A percentile compares a stretch with the other conserved stretches of the same genome.
phyloP scores from a whole-genome alignment of 2,797 vertebrate genomes.

The Sitta carolinensis region DNA sequence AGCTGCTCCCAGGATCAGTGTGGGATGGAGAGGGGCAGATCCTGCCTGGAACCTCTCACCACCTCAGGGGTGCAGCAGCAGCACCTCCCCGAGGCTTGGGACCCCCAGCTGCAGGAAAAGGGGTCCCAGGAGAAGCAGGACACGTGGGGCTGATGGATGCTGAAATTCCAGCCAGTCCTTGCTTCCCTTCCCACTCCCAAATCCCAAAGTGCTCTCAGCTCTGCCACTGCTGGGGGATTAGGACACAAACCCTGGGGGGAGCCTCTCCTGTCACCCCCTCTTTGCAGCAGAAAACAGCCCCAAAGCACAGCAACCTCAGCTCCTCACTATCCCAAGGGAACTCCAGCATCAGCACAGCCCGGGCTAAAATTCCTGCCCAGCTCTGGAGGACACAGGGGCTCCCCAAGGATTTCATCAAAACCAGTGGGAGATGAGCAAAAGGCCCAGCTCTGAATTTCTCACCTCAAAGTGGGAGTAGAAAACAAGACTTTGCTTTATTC shows the following conservation, averaged over 20 bases:
- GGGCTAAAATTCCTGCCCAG: background rate
- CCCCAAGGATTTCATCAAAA: background rate
- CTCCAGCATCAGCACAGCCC: background rate
- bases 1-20: background rate
- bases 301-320: background rate
- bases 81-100: background rate
- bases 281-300: background rate
- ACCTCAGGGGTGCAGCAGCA: background rate
- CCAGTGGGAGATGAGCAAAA: background rate
- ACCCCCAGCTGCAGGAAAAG: background rate
- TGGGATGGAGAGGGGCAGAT: background rate
- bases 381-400: background rate
- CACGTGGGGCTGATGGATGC: background rate
- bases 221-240: background rate
- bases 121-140: background rate
- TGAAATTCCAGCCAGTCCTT: rapidly evolving
- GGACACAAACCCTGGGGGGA: background rate
- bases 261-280: background rate
- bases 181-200: background rate
- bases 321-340: rapidly evolving
- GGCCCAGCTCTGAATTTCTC: background rate
- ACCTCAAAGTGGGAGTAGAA: background rate
- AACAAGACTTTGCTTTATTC: background rate
- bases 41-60: background rate
- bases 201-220: background rate